Evolutionary conservation across 35 echinoderm and acorn worm species (phyloP).

Genomic region (Acanthaster planci): DNA sequence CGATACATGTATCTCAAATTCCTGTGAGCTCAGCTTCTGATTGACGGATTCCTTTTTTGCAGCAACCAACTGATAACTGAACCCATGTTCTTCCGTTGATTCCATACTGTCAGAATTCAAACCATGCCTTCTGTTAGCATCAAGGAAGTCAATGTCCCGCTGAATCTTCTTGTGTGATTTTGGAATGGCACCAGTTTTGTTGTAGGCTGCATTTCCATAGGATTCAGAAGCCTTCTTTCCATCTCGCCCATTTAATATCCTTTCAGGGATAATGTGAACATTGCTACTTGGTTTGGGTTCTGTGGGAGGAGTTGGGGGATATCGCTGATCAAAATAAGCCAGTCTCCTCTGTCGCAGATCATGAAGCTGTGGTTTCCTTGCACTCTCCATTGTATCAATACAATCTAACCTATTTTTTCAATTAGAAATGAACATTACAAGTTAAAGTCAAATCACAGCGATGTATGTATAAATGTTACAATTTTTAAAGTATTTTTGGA

Average conservation of each 20-base stretch:
- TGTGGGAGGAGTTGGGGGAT: not conserved
- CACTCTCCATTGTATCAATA: conserved; percentile 64
- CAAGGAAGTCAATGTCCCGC: not conserved
- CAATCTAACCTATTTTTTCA: too few relatives aligned
- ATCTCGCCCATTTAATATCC: not conserved
- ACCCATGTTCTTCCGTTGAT: not conserved
- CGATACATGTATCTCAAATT: not conserved
- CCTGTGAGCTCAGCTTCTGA: not conserved
- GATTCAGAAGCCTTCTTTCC: not conserved
- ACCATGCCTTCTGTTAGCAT: not conserved
- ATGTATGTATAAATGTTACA: too few relatives aligned
- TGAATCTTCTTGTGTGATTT: conserved; percentile 3
- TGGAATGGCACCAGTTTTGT: not conserved
- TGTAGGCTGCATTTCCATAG: not conserved
- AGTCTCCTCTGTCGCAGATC: conserved; percentile 66
- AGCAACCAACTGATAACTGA: not conserved
- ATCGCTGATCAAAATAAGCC: conserved; percentile 71
- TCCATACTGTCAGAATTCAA: not conserved
- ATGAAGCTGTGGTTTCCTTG: conserved; percentile 53
- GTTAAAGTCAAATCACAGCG: too few relatives aligned
- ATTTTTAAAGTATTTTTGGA: too few relatives aligned
- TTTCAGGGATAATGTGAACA: not conserved
- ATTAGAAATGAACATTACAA: too few relatives aligned
- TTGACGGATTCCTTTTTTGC: not conserved
- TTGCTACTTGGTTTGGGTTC: not conserved